Conservation (phyloP, 2,797 vertebrate genomes). For the Anabacerthia variegaticeps region DNA sequence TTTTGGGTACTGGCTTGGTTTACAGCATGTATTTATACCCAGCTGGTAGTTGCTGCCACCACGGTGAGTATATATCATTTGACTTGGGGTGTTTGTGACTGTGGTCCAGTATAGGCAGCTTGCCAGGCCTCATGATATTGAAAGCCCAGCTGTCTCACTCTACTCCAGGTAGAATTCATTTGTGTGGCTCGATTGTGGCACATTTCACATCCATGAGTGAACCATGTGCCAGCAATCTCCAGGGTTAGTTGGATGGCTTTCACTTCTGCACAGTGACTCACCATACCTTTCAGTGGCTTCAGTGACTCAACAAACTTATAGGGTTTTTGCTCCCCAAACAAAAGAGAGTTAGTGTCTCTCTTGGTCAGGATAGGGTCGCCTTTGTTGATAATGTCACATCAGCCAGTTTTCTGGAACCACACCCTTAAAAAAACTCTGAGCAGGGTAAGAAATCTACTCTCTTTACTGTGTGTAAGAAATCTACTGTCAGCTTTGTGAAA, state of each 20-base stretch:
- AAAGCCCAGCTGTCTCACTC: neutral
- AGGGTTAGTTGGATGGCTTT: neutral
- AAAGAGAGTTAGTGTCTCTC: neutral
- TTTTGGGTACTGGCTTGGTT: neutral
- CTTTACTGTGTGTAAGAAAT: neutral
- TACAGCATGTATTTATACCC: neutral
- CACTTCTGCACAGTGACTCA: neutral
- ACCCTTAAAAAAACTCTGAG: neutral
- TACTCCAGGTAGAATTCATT: neutral
- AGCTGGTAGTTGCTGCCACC: neutral
- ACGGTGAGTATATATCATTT: neutral
- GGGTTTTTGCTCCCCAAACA: neutral
- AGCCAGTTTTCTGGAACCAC: neutral
- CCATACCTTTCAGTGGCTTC: neutral
- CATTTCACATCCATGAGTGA: neutral
- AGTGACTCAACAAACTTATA: neutral
- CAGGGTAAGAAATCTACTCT: neutral
- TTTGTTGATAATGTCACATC: neutral
- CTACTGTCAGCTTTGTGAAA: neutral
- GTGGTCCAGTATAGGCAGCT: neutral
- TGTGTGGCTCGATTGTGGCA: neutral
- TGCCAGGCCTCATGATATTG: neutral
- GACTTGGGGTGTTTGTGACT: neutral
- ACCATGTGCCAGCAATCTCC: neutral
- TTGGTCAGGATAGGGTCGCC: no score